Evolutionary conservation across 2,797 vertebrate genomes (phyloP).

Genomic region (Muscicapa striata): DNA sequence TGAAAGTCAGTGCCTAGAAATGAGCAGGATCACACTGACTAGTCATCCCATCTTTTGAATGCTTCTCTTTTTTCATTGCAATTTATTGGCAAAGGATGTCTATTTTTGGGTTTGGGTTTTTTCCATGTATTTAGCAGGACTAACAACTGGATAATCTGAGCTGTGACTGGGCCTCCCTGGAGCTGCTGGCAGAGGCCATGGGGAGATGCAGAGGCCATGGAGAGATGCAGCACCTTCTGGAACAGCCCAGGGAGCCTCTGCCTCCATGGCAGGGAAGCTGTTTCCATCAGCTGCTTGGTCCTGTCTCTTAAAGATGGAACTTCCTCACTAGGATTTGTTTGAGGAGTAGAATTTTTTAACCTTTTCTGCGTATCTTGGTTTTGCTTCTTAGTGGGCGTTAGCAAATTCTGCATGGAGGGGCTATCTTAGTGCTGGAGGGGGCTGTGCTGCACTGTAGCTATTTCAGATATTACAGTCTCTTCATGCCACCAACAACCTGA

Average conservation of each 20-base stretch:
- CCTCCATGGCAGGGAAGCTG: not conserved
- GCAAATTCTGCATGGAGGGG: not conserved
- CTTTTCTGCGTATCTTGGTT: not conserved
- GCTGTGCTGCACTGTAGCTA: not conserved
- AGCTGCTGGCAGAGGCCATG: not conserved
- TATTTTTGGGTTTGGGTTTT: not conserved
- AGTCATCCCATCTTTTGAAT: not conserved
- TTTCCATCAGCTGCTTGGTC: not conserved
- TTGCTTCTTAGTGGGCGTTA: not conserved
- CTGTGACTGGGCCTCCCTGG: not conserved
- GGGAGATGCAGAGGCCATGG: too few relatives aligned
- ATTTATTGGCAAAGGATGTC: not conserved
- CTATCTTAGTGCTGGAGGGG: not conserved
- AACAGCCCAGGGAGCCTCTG: not conserved
- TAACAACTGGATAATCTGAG: not conserved
- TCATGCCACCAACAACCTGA: not conserved
- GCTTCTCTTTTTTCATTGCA: not conserved
- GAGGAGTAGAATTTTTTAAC: not conserved
- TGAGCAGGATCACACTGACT: not conserved
- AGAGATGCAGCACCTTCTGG: too few relatives aligned
- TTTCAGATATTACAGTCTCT: not conserved
- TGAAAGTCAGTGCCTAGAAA: not conserved
- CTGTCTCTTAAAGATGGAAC: not conserved
- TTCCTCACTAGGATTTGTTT: not conserved
- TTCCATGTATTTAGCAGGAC: not conserved